Conservation (phyloP, 2,113 vertebrate species). For the Nothocercus julius region DNA sequence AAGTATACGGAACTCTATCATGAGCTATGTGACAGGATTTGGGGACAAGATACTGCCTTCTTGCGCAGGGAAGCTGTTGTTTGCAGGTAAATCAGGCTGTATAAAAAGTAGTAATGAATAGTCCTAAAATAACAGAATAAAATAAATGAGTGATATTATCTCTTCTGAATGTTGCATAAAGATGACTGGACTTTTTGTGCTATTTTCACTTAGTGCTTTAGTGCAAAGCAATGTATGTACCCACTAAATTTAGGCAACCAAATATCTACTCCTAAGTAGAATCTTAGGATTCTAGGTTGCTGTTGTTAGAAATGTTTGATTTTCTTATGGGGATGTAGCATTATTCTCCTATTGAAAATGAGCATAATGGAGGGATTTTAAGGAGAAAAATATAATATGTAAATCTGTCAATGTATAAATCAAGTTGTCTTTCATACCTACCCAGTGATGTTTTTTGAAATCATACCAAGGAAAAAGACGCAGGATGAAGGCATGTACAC, state of each 20-base stretch:
- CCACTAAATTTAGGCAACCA: not conserved
- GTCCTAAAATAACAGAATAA: not conserved
- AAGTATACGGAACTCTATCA: not conserved
- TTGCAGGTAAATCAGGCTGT: not conserved
- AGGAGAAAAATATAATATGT: not conserved
- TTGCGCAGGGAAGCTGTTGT: not conserved
- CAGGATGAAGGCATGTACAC: not conserved
- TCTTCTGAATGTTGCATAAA: not conserved
- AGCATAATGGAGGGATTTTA: not conserved
- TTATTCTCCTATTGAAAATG: not conserved
- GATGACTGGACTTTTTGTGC: not conserved
- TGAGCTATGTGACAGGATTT: not conserved
- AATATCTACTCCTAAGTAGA: not conserved
- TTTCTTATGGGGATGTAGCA: not conserved
- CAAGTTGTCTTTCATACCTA: not conserved
- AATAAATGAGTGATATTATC: not conserved
- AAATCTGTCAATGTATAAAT: not conserved
- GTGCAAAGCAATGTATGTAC: not conserved
- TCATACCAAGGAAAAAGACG: not conserved
- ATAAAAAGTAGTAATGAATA: not conserved
- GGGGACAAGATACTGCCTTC: not conserved
- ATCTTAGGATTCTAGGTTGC: too few relatives aligned
- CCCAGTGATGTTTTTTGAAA: not conserved
- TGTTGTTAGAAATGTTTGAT: not conserved
- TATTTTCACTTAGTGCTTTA: not conserved